Base-by-base conservation (phyloP, 2,797 vertebrate genomes). In the Falco novaeseelandiae region DNA sequence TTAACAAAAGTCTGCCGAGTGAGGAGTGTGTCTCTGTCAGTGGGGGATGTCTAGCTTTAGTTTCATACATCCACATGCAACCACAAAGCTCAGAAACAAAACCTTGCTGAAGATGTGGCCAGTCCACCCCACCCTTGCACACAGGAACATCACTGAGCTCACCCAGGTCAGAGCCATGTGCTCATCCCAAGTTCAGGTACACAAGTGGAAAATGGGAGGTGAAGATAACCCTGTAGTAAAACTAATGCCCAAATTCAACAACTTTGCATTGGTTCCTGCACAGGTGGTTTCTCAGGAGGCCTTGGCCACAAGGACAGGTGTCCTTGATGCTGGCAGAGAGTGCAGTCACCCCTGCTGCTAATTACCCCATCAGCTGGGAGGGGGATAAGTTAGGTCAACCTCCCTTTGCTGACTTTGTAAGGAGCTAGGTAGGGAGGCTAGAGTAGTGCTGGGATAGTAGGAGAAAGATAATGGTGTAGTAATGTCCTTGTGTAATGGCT, bases 361-460 rank as follows among this genome's bases (percentile, higher is more conserved):
- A 58, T 81, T 77, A 72, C 9, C 10, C 9, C n/a, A 21, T 30
- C 36, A 22, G 6, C 21, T 51, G 27, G 34, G 44, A 42, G 23
- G 25, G 26, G 15, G n/a, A 32, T 38, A 14, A 54, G 1, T 58
- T 14, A 22, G 34, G 29, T 29, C 9, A 14, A 20, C 29, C 20
- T 48, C 5, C 7, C 8, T 5, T 1, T 30, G 1, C 10, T 18
- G 12, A 9, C 1, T 0, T 14, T 26, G 4, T 0, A 5, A 7
- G 12, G 18, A 67, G 19, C 7, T 42, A 34, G 26, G 20, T 1
- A 3, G 30, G 0, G 15, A 23, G 27, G 14, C 17, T 70, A 14
- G 46, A 71, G 13, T 7, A n/a, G 32, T 1, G 0, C 3, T 25
- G 38, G 44, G 15, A 4, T 6, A 2, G 30, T 7, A 46, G 22